Percentiles rank a stretch among this genome's conserved stretches.
Conservation (phyloP, 2,113 vertebrate genomes). For the Heterocephalus glaber region DNA sequence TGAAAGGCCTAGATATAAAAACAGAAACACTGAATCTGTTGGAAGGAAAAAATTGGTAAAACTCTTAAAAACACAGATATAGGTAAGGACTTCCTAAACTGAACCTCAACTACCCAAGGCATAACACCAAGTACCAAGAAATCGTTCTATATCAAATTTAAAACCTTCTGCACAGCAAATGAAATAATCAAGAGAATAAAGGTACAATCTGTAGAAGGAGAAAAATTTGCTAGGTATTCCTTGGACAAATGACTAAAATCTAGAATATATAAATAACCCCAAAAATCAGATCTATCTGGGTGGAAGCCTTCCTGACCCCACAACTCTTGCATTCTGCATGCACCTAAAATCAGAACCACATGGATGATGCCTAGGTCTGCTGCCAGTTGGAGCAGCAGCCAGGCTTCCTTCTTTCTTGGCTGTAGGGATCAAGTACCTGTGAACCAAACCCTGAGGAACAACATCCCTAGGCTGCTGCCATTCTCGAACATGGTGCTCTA, state of each 20-base stretch:
- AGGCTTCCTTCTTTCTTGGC: too few species aligned
- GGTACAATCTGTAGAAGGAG: neutral
- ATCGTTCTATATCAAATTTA: neutral
- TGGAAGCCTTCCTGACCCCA: too few species aligned
- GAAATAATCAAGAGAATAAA: neutral
- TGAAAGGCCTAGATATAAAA: neutral
- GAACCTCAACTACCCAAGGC: neutral
- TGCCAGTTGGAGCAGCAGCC: too few species aligned
- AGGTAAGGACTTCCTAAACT: neutral
- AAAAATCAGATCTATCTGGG: neutral
- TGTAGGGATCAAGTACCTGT: too few species aligned
- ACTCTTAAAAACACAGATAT: neutral
- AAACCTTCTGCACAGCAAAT: neutral
- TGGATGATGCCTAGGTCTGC: too few species aligned
- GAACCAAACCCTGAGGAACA: too few species aligned
- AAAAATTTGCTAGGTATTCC: neutral
- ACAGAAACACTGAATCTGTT: neutral
- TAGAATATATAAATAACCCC: neutral
- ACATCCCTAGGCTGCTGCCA: too few species aligned
- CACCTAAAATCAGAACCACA: too few species aligned
- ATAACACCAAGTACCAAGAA: neutral
- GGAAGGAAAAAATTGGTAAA: neutral
- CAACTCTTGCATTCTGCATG: too few species aligned
- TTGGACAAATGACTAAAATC: neutral
- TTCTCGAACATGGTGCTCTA: too few species aligned